These are phyloP conservation scores for Acestrorhynchus altus DNA, from an alignment of 2,797 vertebrate species.

Conservation along the genomic window DNA sequence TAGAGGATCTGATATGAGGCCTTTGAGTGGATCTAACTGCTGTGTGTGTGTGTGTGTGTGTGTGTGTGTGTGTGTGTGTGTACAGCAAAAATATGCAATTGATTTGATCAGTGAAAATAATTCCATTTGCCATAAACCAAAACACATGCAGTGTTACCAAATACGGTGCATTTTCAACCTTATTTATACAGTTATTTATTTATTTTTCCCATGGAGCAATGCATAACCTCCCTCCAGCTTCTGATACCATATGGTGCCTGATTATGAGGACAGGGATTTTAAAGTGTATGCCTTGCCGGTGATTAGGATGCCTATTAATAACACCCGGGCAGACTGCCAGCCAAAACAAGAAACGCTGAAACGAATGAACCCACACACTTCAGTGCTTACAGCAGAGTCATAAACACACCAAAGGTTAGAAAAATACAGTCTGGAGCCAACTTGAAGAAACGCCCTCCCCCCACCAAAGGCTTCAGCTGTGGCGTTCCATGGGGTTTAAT, in stretches of 20 bases:
- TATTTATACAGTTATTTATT: slow-evolving; percentile 56
- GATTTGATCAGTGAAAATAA: slow-evolving; percentile 60
- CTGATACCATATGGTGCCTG: slow-evolving; percentile 71
- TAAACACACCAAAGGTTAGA: slow-evolving; percentile 77
- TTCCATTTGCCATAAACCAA: slow-evolving; percentile 54
- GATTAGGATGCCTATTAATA: slow-evolving; percentile 81
- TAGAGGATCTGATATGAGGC: slow-evolving; percentile 39
- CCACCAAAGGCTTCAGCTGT: neutral
- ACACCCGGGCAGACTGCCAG: slow-evolving; percentile 76
- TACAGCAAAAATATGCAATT: slow-evolving; percentile 49
- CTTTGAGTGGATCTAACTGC: slow-evolving; percentile 43
- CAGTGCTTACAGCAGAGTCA: slow-evolving; percentile 75
- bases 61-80: neutral
- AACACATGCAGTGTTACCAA: slow-evolving; percentile 52
- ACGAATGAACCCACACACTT: slow-evolving; percentile 75
- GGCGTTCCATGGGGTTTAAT: neutral
- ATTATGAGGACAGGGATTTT: slow-evolving; percentile 70
- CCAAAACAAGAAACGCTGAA: slow-evolving; percentile 76
- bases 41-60: neutral
- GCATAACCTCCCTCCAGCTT: slow-evolving; percentile 35
- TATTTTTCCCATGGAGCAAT: slow-evolving; percentile 43
- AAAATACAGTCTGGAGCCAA: slow-evolving; percentile 67
- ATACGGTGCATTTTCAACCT: slow-evolving; percentile 48
- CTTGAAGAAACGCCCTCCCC: neutral
- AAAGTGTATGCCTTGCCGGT: slow-evolving; percentile 67